Conservation (phyloP, 2,113 vertebrate species). For the Thalassoma bifasciatum region DNA sequence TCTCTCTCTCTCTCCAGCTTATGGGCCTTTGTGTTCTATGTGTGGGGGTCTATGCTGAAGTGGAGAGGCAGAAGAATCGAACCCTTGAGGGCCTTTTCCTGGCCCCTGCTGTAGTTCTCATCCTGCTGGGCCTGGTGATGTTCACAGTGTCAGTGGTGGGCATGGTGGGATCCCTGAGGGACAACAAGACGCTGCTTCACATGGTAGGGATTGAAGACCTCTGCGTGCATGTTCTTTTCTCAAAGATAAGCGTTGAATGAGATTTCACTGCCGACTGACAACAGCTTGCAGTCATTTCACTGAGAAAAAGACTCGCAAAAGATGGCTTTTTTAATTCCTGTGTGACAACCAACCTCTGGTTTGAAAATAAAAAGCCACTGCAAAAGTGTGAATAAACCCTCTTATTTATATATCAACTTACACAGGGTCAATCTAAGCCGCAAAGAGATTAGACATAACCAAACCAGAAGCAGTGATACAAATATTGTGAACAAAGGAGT, state of each 20-base stretch:
- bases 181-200: constrained; percentile 89
- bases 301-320: no score
- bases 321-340: no score
- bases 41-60: constrained; percentile 89
- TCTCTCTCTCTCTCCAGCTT: constrained; percentile 69
- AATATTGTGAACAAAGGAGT: no score
- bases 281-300: no score
- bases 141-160: constrained; percentile 89
- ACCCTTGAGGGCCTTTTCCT: constrained; percentile 91
- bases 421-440: no score
- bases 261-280: no score
- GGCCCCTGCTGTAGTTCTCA: constrained; percentile 89
- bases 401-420: no score
- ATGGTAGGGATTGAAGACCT: constrained; percentile 77
- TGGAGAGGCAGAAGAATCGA: constrained; percentile 89
- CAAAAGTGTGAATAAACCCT: no score
- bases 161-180: constrained; percentile 90
- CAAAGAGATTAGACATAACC: no score
- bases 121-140: constrained; percentile 89
- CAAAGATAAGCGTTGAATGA: background rate
- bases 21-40: constrained; percentile 88
- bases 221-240: background rate
- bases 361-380: no score
- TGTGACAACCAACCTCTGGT: no score
- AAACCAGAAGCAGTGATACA: no score